Percentiles rank a stretch among this genome's conserved stretches.
These are phyloP conservation scores for Meghimatium bilineatum DNA, from an alignment of 2,888 invertebrate species.

Conservation along the genomic window DNA sequence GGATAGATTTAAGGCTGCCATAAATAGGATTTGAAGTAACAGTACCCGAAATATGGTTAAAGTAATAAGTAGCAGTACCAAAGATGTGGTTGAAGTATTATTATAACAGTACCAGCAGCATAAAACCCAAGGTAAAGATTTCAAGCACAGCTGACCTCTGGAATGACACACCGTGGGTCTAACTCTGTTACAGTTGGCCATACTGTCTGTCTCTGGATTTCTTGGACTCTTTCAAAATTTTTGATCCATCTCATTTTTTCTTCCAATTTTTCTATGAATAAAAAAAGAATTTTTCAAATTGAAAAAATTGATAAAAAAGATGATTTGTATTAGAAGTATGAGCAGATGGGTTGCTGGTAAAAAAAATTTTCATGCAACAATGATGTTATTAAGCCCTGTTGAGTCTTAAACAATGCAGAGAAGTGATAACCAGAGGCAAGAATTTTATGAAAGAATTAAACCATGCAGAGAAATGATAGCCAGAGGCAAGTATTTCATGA, in stretches of 20 bases:
- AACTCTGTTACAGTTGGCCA: conserved; percentile 82
- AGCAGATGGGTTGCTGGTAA: too few relatives aligned
- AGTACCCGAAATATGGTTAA: too few relatives aligned
- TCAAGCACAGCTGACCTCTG: conserved; percentile 76
- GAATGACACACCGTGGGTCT: conserved; percentile 81
- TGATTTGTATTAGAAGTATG: too few relatives aligned
- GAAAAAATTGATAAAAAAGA: too few relatives aligned
- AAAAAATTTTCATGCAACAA: too few relatives aligned
- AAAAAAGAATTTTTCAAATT: neutral
- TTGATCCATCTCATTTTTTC: conserved; percentile 83
- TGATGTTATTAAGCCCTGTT: too few relatives aligned
- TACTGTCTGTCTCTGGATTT: conserved; percentile 81
- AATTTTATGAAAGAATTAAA: too few relatives aligned
- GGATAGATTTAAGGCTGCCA: neutral
- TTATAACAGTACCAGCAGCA: neutral
- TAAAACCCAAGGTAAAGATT: neutral
- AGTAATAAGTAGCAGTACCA: neutral
- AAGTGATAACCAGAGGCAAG: too few relatives aligned
- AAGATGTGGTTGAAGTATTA: too few relatives aligned
- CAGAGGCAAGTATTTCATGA: too few relatives aligned
- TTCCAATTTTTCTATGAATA: conserved; percentile 80
- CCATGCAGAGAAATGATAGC: too few relatives aligned
- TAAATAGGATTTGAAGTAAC: neutral
- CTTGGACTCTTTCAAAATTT: conserved; percentile 82
- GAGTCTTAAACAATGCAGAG: too few relatives aligned